Evolutionary conservation across 2,113 vertebrate genomes (phyloP), one percentile per base, ranked within the genome.

Genomic region (Proterorhinus semilunaris): DNA sequence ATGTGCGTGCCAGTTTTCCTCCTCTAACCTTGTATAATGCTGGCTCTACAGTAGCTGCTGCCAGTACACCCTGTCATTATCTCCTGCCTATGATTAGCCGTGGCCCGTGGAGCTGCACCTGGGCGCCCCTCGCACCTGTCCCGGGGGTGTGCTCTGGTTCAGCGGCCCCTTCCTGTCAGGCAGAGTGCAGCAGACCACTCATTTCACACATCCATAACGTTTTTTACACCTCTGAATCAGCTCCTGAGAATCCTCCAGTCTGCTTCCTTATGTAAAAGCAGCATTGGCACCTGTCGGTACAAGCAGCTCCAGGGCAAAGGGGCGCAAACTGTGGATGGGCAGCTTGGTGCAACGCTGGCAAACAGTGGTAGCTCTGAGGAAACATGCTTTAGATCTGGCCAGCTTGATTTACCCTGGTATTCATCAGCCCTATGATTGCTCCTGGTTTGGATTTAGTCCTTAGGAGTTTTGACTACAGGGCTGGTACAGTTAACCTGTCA

Each of bases 41-140:
- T 50, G 80, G 42, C 57, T 27, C 65, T 45, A 10, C 63, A 68
- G 61, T 63, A 63, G 69, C 68, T 76, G 54, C 82, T 66, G 76
- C 80, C 72, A 58, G 67, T 69, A 84, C 75, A 84, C 75, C 82
- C 86, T 91, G 86, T 92, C 78, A 91, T 91, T 88, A 92, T 47
- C 11, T 10, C 80, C 76, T 21, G 27, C 72, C 77, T 84, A 71
- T 79, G 83, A 89, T 92, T 86, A 82, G 77, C 65, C 42, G 81
- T 86, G 81, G 90, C 90, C 91, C 69, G 75, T 88, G 83, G 88
- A 86, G 61, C 46, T 83, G 71, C 89, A 91, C 90, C 92, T 91
- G 90, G 89, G 83, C 70, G 43, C 66, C 80, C 58, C 82, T 85
- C 89, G 88, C 89, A 91, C 87, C 92, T 92, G 88, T 73, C 85